Percentiles rank a stretch among this genome's conserved stretches.
Conservation (phyloP, 1,140 invertebrate genomes). For the Temnothorax nylanderi region DNA sequence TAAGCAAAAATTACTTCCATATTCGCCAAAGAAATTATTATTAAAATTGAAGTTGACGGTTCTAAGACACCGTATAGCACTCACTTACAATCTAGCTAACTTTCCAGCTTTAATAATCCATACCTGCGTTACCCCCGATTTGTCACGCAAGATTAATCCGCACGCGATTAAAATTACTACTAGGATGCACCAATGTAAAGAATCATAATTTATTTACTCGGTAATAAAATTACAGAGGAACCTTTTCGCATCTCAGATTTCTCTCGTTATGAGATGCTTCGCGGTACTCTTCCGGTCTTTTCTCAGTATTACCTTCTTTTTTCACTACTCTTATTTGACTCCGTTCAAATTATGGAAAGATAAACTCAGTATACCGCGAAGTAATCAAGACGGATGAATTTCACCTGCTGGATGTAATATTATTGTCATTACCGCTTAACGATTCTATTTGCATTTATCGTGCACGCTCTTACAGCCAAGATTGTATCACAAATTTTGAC, state of each 20-base stretch:
- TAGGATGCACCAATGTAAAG: background rate
- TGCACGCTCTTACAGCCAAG: background rate
- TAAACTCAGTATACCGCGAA: constrained; percentile 2
- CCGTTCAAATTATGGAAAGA: constrained; percentile 24
- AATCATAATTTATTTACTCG: constrained; percentile 17
- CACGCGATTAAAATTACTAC: constrained; percentile 43
- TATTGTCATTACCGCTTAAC: constrained; percentile 15
- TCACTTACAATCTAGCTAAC: background rate
- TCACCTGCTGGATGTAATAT: constrained; percentile 29
- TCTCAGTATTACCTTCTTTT: constrained; percentile 11
- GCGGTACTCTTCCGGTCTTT: background rate
- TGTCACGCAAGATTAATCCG: constrained; percentile 28
- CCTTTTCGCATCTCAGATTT: background rate
- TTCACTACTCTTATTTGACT: constrained; percentile 19
- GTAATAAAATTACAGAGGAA: constrained; percentile 37
- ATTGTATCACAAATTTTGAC: constrained; percentile 15
- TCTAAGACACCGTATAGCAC: background rate
- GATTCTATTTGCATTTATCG: constrained; percentile 28
- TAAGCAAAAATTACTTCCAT: background rate
- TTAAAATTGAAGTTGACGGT: background rate
- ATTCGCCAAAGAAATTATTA: constrained; percentile 14
- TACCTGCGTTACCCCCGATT: background rate
- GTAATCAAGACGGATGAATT: constrained; percentile 32
- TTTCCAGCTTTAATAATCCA: constrained; percentile 16
- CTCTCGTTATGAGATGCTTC: constrained; percentile 21